Base-by-base conservation (phyloP, 2,888 invertebrate species). In the Melieria omissa region DNA sequence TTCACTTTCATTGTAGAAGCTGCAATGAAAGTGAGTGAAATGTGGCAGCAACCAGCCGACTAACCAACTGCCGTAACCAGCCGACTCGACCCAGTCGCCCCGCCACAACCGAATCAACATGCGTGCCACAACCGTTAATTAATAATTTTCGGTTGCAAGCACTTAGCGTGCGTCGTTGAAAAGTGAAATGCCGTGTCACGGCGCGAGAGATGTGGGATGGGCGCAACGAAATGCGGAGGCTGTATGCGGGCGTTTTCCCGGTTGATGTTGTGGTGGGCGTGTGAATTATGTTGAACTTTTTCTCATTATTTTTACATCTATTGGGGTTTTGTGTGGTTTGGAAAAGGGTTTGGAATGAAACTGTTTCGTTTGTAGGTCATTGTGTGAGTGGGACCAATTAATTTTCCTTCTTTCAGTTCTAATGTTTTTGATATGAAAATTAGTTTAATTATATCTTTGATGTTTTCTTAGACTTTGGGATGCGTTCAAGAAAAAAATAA, bases 11-110 rank as follows among this genome's bases (percentile, higher is more conserved):
- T 49, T 58, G 47, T 58, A 47, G 45, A 41, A 10, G 42, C 58
- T 58, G 47, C 47, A 12, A 66, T 47, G 57, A 58, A 66, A 66
- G 58, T 47, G 55, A 66, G 55, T 66, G 66, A 66, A 66, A 47
- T 66, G 66, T 58, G n/a, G 58, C 16, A 58, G 46, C 58, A 58
- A 41, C 29, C 46, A 46, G 46, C 42, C 9, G 14, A n/a, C 46
- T 12, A 8, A 16, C 41, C 57, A 57, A 46, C 46, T 61, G 55
- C 29, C 1, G 29, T 29, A 29, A 29, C 29, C 29, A 29, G 29
- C 29, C 29, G 29, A 29, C 29, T 29, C 29, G 29, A 29, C 29
- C 29, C 29, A 29, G 65, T 65, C 45, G 55, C 55, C 54, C 65
- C 54, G 45, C 65, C 54, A 46, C 65, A 65, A 12, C 55, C 16